Base-by-base conservation (phyloP, 37 sponge, comb jelly and placozoan species). In the Dysidea cf. avara region DNA sequence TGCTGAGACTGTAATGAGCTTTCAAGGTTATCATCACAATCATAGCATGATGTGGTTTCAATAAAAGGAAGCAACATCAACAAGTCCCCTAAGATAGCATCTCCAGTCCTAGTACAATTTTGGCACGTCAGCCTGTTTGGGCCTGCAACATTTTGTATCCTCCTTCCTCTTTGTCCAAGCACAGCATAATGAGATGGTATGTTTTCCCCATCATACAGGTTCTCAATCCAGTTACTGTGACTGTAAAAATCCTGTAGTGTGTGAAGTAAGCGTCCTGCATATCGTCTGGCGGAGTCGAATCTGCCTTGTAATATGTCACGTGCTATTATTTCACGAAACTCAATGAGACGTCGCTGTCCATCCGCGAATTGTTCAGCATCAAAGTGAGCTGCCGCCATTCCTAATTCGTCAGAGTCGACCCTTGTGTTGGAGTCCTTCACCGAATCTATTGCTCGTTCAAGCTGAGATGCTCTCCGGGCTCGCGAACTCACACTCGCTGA, bases 191-290 rank as follows among this genome's bases (percentile, higher is more conserved):
- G 46, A 43, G 7, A 12, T 3, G 80, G 80, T 18, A 12, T 21
- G 4, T 9, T 50, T 11, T 24, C 61, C 22, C 81, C 72, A 43
- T 9, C 9, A 43, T 43, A 5, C 5, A 9, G 7, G 4, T 46
- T 80, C 47, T 70, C 81, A 13, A 80, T 50, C 81, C 81, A 80
- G 61, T 80, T 80, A 28, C 72, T 50, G 39, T 80, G 81, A 32
- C 81, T 80, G 48, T 80, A 80, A 30, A 80, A 80, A 39, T 80
- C 82, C 24, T 81, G 82, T 11, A 81, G 68, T 21, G 82, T 81
- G 55, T 81, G 82, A 12, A 81, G 61, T 39, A 81, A 20, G 0
- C 59, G 59, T 49, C 82, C 82, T 2, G 57, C 33, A 28, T 53
- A 32, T 32, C 12, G 34, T 54, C 82, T 63, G 11, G 82, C 82